Percentiles rank a stretch among this genome's conserved stretches.
Conservation (phyloP, 2,797 vertebrate genomes). For the Pipistrellus nathusii region DNA sequence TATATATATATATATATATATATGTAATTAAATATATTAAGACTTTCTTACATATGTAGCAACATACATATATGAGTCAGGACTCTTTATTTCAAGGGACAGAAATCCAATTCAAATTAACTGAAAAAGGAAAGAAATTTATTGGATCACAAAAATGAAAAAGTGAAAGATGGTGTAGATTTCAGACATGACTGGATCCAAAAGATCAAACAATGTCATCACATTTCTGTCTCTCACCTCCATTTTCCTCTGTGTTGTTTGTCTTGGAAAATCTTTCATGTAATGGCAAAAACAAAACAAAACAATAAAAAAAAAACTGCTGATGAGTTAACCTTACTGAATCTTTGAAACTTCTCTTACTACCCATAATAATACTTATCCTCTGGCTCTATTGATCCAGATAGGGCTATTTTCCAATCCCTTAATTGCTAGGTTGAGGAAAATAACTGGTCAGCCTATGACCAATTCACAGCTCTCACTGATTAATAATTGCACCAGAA, state of each 20-base stretch:
- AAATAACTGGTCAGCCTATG: background rate
- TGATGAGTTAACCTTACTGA: constrained; percentile 2
- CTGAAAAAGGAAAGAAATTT: constrained; percentile 24
- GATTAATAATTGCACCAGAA: constrained; percentile 30
- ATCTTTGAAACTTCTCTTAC: constrained; percentile 37
- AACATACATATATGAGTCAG: background rate
- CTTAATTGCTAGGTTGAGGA: background rate
- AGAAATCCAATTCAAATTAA: constrained; percentile 65
- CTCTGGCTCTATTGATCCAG: background rate
- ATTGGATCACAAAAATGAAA: constrained; percentile 47
- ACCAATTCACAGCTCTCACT: background rate
- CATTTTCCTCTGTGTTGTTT: constrained; percentile 42
- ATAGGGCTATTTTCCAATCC: background rate
- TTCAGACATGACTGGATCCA: background rate
- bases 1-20: too few relatives aligned
- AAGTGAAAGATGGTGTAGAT: background rate
- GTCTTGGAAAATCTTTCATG: constrained; percentile 26
- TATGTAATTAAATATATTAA: background rate
- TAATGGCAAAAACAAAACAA: background rate
- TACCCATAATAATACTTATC: background rate
- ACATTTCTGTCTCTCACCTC: constrained; percentile 30
- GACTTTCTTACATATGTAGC: constrained; percentile 10
- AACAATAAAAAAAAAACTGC: background rate
- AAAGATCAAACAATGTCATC: constrained; percentile 2
- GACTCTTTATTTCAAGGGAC: constrained; percentile 24